These are phyloP conservation scores for Hirtodrosophila alboralis DNA, from an alignment of 2,888 invertebrate genomes.

Conservation along the genomic window DNA sequence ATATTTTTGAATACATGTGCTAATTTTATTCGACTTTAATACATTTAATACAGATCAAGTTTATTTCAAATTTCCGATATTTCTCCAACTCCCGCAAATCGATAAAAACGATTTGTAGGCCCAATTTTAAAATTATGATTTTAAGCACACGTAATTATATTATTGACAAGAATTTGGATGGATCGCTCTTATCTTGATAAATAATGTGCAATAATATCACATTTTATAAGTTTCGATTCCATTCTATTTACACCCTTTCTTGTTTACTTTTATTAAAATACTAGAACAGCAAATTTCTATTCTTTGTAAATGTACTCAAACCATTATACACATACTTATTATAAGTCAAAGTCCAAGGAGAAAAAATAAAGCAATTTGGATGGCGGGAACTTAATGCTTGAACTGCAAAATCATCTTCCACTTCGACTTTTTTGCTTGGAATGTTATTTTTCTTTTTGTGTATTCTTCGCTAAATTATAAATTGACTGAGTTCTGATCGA, in stretches of 20 bases:
- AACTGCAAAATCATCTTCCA: conserved; percentile 33
- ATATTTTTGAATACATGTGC: background rate
- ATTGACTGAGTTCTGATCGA: conserved; percentile 42
- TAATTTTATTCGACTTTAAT: background rate
- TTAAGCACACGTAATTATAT: too few species aligned
- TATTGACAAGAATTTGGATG: too few species aligned
- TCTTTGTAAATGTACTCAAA: conserved; percentile 18
- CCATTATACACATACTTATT: conserved; percentile 58
- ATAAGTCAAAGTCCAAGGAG: conserved; percentile 58
- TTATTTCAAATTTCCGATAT: too few species aligned
- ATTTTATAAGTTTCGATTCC: too few species aligned
- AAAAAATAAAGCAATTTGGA: conserved; percentile 18
- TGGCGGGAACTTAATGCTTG: conserved; percentile 13
- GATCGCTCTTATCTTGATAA: too few species aligned
- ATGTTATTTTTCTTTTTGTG: conserved; percentile 26
- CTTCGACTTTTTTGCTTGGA: conserved; percentile 44
- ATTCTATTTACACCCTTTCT: too few species aligned
- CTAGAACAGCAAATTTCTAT: conserved; percentile 28
- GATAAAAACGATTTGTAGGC: too few species aligned
- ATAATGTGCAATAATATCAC: too few species aligned
- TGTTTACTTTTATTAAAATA: conserved; percentile 47
- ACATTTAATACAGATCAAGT: too few species aligned
- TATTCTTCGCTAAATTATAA: conserved; percentile 55
- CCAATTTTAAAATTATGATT: too few species aligned
- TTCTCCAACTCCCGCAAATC: too few species aligned